Evolutionary conservation across 2,888 invertebrate genomes (phyloP).

Genomic region (Clusia tigrina): DNA sequence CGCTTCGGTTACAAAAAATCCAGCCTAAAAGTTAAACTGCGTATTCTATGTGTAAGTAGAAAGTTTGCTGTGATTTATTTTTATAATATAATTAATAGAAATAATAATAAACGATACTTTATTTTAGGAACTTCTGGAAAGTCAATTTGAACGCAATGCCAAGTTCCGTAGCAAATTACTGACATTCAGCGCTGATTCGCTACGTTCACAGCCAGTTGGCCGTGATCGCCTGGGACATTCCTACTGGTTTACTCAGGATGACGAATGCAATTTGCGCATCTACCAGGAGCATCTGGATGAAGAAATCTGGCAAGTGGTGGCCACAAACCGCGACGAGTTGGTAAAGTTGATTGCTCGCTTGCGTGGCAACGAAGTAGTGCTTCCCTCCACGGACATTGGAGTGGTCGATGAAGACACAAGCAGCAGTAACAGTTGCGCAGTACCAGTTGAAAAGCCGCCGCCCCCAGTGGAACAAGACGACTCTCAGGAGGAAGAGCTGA

Average conservation of each 20-base stretch:
- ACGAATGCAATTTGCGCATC: slow-evolving; percentile 86
- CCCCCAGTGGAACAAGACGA: slow-evolving; percentile 64
- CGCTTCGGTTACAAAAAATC: slow-evolving; percentile 95
- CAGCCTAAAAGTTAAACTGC: slow-evolving; percentile 85
- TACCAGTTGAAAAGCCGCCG: slow-evolving; percentile 41
- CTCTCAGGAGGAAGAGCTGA: slow-evolving; percentile 67
- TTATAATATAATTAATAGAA: background rate
- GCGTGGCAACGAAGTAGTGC: slow-evolving; percentile 74
- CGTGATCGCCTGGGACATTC: slow-evolving; percentile 88
- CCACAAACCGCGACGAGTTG: slow-evolving; percentile 84
- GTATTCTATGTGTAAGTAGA: slow-evolving; percentile 81
- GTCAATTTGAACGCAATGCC: slow-evolving; percentile 92
- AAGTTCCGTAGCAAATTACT: slow-evolving; percentile 92
- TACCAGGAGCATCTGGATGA: slow-evolving; percentile 97
- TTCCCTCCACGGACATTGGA: slow-evolving; percentile 66
- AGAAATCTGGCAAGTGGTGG: slow-evolving; percentile 93
- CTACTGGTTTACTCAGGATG: slow-evolving; percentile 94
- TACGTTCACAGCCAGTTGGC: slow-evolving; percentile 89
- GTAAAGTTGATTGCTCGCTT: slow-evolving; percentile 79
- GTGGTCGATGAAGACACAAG: slow-evolving; percentile 73
- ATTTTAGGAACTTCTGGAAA: slow-evolving; percentile 83
- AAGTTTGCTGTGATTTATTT: background rate
- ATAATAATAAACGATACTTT: slow-evolving; percentile 5
- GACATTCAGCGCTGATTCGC: slow-evolving; percentile 77
- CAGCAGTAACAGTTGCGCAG: slow-evolving; percentile 66